Base-by-base conservation (phyloP, 1,140 invertebrate genomes). In the Epicauta chinensis region DNA sequence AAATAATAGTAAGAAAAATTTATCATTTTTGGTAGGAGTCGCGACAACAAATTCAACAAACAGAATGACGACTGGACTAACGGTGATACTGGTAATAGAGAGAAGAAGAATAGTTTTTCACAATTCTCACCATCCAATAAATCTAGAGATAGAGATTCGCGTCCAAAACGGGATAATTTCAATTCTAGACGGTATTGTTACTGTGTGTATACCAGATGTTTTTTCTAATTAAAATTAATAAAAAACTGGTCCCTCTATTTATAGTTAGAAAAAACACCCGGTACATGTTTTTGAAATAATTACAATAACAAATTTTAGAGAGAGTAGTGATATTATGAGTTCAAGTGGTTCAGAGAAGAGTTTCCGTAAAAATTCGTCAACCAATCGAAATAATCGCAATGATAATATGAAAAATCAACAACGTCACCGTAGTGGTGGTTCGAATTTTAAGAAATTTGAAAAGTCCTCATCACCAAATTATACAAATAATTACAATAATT, bases 291-390 rank as follows among this genome's bases (percentile, higher is more conserved):
- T n/a, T n/a, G n/a, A n/a, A n/a, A n/a, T n/a, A n/a, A n/a, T n/a
- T n/a, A n/a, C n/a, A n/a, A n/a, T n/a, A n/a, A n/a, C n/a, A 16
- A 49, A 17, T 49, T 38, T 14, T 31, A 54, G 45, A 40, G 52
- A 54, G 9, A 31, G 45, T 14, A 53, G 55, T 46, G 65, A 67
- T 35, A 43, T 58, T 1, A 23, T 23, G 23, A 62, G 60, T 36
- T 63, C 61, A 5, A 63, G 54, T 15, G 55, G 55, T 12, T 63
- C 62, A 7, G 61, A 64, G 36, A 61, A 57, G 35, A 64, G 59
- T 45, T 62, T 55, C 42, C 43, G 46, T 4, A 62, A 53, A 53
- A 52, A 51, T 29, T 62, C 53, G 53, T 56, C 52, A 2, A 14
- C 54, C n/a, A 59, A 58, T 31, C 13, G 42, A 30, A 39, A 45